Base-by-base conservation (phyloP, 2,797 vertebrate genomes). In the Sylvilagus floridanus region DNA sequence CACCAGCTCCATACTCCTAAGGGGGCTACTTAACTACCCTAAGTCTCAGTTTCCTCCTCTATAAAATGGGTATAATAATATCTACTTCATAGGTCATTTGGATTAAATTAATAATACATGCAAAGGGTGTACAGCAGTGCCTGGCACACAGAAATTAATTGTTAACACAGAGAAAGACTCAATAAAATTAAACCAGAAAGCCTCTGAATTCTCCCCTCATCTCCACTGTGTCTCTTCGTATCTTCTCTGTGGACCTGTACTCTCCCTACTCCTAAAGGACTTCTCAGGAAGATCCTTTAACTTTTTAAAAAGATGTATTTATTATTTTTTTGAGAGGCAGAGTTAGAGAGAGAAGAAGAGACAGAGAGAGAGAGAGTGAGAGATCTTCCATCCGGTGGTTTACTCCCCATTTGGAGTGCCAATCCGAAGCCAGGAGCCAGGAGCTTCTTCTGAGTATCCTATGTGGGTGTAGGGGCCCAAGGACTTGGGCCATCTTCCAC, bases 161-260 rank as follows among this genome's bases (percentile, higher is more conserved):
- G 7, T 66, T 72, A n/a, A 78, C 22, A 14, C 68, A 19, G 9
- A 65, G 22, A 35, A 69, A 28, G n/a, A 57, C 28, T 95, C 73
- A 72, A 54, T 50, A 85, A 88, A 86, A 84, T 93, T 71, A 73
- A 42, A 96, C 87, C 17, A 91, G 52, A 88, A 92, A 90, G 50
- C 37, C 88, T 73, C 63, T 86, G 75, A 91, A 87, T 78, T 93
- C 17, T 97, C 62, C 19, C 24, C 75, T 75, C 32, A 62, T 32
- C 37, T 95, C 57, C 2, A 47, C 52, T 77, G 42, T 72, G 21
- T 62, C 28, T 68, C 63, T 89, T 84, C 35, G 47, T n/a, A 88
- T 8, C 24, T 79, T 84, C 35, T 75, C 78, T 65, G 28, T 69
- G n/a, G 50, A 21, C n/a, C 77, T 73, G 0, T 78, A n/a, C 35